Percentiles rank a stretch among this genome's conserved stretches.
phyloP scores from a whole-genome alignment of 1,140 invertebrate species.

The Penaeus chinensis region DNA sequence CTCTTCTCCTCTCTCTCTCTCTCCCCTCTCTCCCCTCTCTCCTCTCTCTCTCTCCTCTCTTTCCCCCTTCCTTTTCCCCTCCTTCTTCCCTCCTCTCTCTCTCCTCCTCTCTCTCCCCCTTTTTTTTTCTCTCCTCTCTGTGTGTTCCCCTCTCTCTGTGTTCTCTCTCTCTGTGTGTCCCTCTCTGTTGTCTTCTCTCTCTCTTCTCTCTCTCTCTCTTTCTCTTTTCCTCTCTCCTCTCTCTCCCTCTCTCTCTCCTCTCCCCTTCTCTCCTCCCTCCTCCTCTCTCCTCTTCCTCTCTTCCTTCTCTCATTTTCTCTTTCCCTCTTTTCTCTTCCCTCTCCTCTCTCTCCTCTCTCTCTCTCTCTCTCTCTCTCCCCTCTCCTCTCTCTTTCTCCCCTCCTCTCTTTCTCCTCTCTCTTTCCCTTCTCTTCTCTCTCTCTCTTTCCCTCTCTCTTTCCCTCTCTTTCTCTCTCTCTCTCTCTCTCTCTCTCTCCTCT shows the following conservation, averaged over 20 bases:
- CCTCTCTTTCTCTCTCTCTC: slow-evolving; percentile 25
- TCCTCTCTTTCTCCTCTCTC: neutral
- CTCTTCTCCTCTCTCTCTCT: too few species aligned
- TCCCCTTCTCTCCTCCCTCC: neutral
- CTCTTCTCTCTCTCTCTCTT: neutral
- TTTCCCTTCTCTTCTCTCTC: neutral
- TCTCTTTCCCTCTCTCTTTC: neutral
- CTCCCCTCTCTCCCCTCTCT: too few species aligned
- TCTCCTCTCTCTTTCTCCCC: slow-evolving; percentile 3
- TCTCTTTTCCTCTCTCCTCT: neutral
- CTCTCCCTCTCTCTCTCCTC: neutral
- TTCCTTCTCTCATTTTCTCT: neutral
- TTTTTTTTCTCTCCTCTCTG: too few species aligned
- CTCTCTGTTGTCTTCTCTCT: neutral
- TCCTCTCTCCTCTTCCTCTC: neutral
- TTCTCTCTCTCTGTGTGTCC: too few species aligned
- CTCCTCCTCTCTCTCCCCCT: neutral
- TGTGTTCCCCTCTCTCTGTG: too few species aligned
- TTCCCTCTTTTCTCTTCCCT: neutral
- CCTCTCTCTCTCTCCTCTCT: too few species aligned
- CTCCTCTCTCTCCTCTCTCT: neutral
- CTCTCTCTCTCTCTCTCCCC: neutral
- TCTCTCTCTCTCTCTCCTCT: slow-evolving; percentile 4
- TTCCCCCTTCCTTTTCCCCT: too few species aligned
- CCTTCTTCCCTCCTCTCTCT: neutral